Evolutionary conservation across 2,113 vertebrate species (phyloP).

Genomic region (Passer montanus): DNA sequence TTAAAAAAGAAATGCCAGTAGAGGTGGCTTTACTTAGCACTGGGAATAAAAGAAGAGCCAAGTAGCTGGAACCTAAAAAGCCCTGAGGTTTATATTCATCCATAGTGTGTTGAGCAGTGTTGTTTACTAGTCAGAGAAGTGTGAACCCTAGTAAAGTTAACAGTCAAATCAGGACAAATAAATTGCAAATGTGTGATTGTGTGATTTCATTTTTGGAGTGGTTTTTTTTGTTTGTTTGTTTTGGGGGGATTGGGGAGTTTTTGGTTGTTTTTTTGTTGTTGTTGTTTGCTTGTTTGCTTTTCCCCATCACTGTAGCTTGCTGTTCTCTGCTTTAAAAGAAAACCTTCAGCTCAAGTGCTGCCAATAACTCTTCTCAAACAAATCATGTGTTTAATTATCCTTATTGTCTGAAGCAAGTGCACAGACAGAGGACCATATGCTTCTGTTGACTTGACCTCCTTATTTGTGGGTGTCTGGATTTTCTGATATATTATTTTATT

Average conservation of each 20-base stretch:
- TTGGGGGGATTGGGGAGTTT: background rate
- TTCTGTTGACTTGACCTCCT: slow-evolving; percentile 56
- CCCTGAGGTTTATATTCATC: background rate
- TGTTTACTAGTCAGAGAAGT: background rate
- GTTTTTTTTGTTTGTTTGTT: background rate
- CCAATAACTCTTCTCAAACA: slow-evolving; percentile 12
- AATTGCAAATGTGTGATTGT: background rate
- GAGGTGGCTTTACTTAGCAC: background rate
- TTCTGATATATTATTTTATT: background rate
- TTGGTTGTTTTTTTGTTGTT: background rate
- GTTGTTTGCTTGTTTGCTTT: background rate
- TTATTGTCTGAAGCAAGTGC: slow-evolving; percentile 39
- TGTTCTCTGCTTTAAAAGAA: background rate
- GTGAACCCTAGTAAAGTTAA: background rate
- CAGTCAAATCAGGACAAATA: background rate
- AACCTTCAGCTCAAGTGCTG: background rate
- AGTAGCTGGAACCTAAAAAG: background rate
- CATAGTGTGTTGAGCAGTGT: background rate
- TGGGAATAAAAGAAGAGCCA: background rate
- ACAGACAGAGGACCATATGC: slow-evolving; percentile 59
- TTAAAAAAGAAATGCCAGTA: background rate
- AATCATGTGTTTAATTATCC: slow-evolving; percentile 55
- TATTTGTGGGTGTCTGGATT: background rate
- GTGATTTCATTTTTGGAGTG: background rate
- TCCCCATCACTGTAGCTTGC: background rate